Percentiles rank a stretch among this genome's conserved stretches.
Conservation (phyloP, 2,888 invertebrate genomes). For the Rotaria sp. region DNA sequence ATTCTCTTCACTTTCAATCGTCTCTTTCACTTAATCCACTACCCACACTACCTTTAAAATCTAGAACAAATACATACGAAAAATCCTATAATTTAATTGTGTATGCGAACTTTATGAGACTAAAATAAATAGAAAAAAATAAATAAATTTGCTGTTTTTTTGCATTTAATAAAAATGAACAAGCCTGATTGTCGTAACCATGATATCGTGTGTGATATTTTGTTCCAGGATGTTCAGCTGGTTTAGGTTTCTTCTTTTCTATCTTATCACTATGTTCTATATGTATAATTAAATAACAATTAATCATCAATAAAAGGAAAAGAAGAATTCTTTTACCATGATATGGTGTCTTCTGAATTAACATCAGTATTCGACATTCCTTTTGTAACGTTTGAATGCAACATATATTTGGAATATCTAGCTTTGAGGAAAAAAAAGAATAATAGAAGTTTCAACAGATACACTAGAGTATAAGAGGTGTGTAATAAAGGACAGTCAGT, state of each 20-base stretch:
- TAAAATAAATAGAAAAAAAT: not conserved
- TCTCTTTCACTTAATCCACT: not conserved
- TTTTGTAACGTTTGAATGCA: not conserved
- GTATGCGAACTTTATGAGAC: not conserved
- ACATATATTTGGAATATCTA: not conserved
- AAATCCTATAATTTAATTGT: not conserved
- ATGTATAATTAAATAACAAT: not conserved
- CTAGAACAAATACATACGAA: not conserved
- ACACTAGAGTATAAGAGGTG: not conserved
- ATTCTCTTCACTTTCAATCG: not conserved
- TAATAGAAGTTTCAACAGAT: not conserved
- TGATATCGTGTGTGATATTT: not conserved
- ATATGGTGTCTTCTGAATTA: not conserved
- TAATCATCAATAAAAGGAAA: not conserved
- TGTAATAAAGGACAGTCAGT: not conserved
- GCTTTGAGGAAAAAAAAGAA: not conserved
- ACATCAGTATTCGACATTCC: not conserved
- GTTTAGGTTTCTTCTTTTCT: not conserved
- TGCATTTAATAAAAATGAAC: not conserved
- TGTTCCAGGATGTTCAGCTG: not conserved
- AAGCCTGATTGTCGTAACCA: not conserved
- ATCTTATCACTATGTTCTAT: not conserved
- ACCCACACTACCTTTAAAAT: not conserved
- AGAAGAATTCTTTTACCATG: not conserved
- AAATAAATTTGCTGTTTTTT: not conserved